Conservation (phyloP, 2,888 invertebrate species). For the Ryuthela nishihirai region DNA sequence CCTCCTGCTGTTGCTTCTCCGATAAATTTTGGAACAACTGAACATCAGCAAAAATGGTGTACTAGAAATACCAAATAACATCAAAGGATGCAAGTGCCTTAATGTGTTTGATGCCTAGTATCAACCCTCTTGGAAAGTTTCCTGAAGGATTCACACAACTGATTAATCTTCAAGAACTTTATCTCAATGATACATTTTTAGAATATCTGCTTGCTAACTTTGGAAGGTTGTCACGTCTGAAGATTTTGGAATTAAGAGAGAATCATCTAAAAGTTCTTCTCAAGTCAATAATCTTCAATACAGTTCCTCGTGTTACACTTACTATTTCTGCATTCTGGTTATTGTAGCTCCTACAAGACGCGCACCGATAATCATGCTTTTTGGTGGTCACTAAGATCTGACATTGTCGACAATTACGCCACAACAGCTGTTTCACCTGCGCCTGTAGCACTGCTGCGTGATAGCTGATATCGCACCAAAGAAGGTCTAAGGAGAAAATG, state of each 20-base stretch:
- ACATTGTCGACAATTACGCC: too few relatives aligned
- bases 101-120: constrained; percentile 77
- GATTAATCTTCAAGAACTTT: constrained; percentile 77
- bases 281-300: too few relatives aligned
- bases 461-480: too few relatives aligned
- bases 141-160: constrained; percentile 87
- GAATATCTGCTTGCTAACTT: constrained; percentile 92
- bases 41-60: constrained; percentile 79
- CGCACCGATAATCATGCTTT: too few relatives aligned
- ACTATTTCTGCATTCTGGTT: too few relatives aligned
- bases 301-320: too few relatives aligned
- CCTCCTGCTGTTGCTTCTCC: constrained; percentile 83
- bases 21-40: constrained; percentile 70
- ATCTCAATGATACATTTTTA: constrained; percentile 84
- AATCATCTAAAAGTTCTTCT: constrained; percentile 86
- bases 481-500: too few relatives aligned
- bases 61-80: constrained; percentile 76
- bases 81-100: constrained; percentile 80
- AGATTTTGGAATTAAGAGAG: constrained; percentile 81
- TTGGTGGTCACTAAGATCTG: too few relatives aligned
- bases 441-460: too few relatives aligned
- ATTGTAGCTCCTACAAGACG: too few relatives aligned
- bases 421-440: too few relatives aligned
- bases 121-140: constrained; percentile 79
- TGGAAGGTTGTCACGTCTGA: constrained; percentile 74